Conservation (phyloP, 2,797 vertebrate genomes). For the Cryptoprocta ferox region DNA sequence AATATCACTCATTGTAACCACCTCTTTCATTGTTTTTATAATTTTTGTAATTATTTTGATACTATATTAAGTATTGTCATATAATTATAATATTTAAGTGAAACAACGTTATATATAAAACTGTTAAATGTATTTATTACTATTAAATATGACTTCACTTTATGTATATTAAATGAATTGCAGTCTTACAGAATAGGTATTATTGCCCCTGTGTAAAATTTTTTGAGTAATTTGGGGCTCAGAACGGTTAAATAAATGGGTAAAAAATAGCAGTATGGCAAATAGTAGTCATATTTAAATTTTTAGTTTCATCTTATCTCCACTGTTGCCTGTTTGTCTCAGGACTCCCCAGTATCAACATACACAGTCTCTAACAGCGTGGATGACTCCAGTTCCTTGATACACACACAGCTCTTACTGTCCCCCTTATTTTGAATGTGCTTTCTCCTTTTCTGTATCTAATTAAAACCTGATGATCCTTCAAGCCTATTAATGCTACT, state of each 20-base stretch:
- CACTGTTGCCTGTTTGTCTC: neutral
- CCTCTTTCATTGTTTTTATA: neutral
- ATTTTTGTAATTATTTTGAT: neutral
- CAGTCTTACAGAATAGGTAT: neutral
- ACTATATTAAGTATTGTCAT: neutral
- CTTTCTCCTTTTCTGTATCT: neutral
- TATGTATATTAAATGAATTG: neutral
- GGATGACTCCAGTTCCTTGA: accelerated
- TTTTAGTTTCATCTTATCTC: neutral
- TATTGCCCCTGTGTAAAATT: neutral
- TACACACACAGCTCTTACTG: neutral
- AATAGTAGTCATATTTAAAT: neutral
- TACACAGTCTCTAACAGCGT: neutral
- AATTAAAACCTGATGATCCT: neutral
- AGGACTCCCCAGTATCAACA: neutral
- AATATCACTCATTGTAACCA: neutral
- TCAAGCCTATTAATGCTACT: neutral
- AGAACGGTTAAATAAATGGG: neutral
- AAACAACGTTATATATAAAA: neutral
- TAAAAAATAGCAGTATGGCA: neutral
- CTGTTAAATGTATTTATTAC: neutral
- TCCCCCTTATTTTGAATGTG: neutral
- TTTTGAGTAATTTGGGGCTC: neutral
- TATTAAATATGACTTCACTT: neutral
- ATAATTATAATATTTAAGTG: neutral